These are phyloP conservation scores for Cladopsammia gracilis DNA, from an alignment of 64 coral and sea anemone genomes.

Conservation along the genomic window DNA sequence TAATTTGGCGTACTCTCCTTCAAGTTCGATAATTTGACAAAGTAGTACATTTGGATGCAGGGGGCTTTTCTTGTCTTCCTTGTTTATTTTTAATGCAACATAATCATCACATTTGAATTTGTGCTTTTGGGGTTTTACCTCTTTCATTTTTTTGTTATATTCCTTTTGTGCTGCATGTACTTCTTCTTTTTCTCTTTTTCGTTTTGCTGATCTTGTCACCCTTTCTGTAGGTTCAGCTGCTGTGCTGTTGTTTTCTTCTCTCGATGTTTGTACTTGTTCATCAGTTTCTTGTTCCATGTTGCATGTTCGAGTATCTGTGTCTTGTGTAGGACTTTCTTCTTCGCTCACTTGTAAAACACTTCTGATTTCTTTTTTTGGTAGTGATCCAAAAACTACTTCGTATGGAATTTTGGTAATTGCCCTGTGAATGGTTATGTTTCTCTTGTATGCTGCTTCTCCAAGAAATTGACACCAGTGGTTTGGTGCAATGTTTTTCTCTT, in stretches of 20 bases:
- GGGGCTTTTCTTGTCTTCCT: neutral
- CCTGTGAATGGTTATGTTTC: constrained; percentile 18
- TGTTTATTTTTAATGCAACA: neutral
- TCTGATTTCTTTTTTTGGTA: constrained; percentile 3
- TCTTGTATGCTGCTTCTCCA: constrained; percentile 10
- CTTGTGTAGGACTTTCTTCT: constrained; percentile 13
- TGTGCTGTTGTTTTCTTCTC: constrained; percentile 2
- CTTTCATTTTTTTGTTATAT: too few species aligned
- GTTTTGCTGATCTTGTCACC: constrained; percentile 11
- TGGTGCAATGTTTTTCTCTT: neutral
- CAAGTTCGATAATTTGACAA: neutral
- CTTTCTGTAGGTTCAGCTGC: neutral
- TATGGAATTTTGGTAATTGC: constrained; percentile 13
- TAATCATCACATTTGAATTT: neutral
- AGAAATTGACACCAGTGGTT: neutral
- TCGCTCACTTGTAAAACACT: neutral
- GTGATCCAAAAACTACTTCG: constrained; percentile 10
- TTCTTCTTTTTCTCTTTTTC: neutral
- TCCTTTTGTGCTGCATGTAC: neutral
- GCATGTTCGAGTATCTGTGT: neutral
- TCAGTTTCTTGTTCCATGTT: neutral
- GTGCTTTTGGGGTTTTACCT: neutral
- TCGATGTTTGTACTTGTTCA: neutral
- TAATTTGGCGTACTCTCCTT: too few species aligned
- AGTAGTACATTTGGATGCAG: neutral